Evolutionary conservation across 2,797 vertebrate genomes (phyloP).

Genomic region (Helicolenus hilgendorfi): DNA sequence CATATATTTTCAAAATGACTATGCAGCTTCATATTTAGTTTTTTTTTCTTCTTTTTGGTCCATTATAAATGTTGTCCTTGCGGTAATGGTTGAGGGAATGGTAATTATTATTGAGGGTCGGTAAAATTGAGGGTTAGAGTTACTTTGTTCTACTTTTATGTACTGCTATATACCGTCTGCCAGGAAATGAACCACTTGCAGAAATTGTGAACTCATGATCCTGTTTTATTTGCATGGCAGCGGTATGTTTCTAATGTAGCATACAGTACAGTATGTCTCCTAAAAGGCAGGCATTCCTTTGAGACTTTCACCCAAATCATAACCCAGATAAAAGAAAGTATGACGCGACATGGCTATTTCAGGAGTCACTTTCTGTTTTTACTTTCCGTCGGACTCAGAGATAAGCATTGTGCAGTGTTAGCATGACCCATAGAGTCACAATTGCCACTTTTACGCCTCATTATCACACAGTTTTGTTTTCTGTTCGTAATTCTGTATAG

Average conservation of each 20-base stretch:
- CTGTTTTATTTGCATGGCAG: constrained; percentile 19
- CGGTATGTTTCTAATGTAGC: neutral
- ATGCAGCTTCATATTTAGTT: neutral
- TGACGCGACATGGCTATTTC: neutral
- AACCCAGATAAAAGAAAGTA: neutral
- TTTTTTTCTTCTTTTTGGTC: neutral
- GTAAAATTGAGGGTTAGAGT: constrained; percentile 58
- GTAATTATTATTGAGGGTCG: constrained; percentile 47
- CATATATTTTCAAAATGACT: constrained; percentile 57
- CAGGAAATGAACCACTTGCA: constrained; percentile 66
- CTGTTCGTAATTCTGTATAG: too few species aligned
- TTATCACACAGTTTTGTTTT: too few species aligned
- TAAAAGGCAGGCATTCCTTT: neutral
- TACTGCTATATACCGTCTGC: constrained; percentile 25
- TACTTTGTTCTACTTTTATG: constrained; percentile 50
- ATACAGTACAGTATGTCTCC: too few species aligned
- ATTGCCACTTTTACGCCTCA: neutral
- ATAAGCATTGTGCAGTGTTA: neutral
- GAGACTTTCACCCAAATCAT: neutral
- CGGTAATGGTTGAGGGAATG: constrained; percentile 42
- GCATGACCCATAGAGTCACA: neutral
- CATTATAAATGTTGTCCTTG: constrained; percentile 16
- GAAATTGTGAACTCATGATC: constrained; percentile 39
- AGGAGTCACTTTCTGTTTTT: neutral
- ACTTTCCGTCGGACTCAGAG: neutral